Conservation (phyloP, 2,113 vertebrate genomes). For the Forbesichthys papilliferus region DNA sequence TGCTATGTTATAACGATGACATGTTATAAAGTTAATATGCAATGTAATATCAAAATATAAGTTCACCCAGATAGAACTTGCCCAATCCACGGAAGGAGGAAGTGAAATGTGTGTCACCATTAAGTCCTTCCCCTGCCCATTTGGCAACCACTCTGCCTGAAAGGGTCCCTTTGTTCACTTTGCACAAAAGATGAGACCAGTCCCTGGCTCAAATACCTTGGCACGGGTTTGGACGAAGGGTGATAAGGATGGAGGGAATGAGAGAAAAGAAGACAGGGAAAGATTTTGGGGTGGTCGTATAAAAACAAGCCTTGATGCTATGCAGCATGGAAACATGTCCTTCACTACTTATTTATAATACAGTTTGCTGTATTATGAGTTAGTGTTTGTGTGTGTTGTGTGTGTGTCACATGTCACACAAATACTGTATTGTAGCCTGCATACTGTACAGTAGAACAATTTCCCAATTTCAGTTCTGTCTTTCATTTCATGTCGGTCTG, state of each 20-base stretch:
- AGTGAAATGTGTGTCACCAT: slow-evolving; percentile 62
- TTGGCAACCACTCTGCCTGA: slow-evolving; percentile 54
- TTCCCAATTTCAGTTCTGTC: too few relatives aligned
- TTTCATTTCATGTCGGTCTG: too few relatives aligned
- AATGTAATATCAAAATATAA: too few relatives aligned
- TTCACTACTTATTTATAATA: too few relatives aligned
- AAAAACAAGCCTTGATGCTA: neutral
- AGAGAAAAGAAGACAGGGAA: neutral
- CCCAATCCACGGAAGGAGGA: slow-evolving; percentile 25
- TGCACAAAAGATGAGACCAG: slow-evolving; percentile 54
- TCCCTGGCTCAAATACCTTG: slow-evolving; percentile 52
- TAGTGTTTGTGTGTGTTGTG: too few relatives aligned
- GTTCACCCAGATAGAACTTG: neutral
- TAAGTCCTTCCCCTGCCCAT: slow-evolving; percentile 51
- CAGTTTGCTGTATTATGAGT: too few relatives aligned
- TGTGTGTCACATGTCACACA: too few relatives aligned
- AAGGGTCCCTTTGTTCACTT: slow-evolving; percentile 64
- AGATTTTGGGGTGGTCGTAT: slow-evolving; percentile 2
- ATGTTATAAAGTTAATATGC: too few relatives aligned
- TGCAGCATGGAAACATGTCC: too few relatives aligned
- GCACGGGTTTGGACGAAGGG: neutral
- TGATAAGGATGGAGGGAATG: neutral
- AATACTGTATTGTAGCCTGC: too few relatives aligned
- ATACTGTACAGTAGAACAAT: too few relatives aligned
- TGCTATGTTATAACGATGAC: too few relatives aligned